These are phyloP conservation scores for Pachymerium ferrugineum DNA, from an alignment of 2,888 invertebrate species.

Conservation along the genomic window DNA sequence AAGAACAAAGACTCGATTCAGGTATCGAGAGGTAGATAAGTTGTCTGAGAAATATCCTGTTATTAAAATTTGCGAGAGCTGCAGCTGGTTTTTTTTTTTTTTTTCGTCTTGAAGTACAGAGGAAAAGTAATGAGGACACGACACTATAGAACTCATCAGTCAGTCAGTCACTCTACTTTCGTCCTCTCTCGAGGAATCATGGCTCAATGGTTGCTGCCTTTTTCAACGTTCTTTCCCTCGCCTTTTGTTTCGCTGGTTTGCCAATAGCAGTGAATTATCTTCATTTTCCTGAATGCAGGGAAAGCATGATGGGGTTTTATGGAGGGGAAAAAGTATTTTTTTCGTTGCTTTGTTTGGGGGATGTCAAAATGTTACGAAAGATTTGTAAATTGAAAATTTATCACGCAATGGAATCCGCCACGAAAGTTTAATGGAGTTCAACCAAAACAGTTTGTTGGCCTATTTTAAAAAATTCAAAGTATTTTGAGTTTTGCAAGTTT, in stretches of 20 bases:
- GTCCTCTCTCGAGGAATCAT: not conserved
- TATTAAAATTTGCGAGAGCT: not conserved
- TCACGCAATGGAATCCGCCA: too few relatives aligned
- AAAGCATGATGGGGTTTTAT: not conserved
- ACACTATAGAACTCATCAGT: not conserved
- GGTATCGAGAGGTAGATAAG: conserved; percentile 2
- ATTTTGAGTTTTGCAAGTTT: too few relatives aligned
- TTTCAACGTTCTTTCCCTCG: not conserved
- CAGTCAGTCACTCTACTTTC: not conserved
- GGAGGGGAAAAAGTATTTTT: not conserved
- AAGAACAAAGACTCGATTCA: conserved; percentile 5
- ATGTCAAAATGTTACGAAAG: not conserved
- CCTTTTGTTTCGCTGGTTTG: too few relatives aligned
- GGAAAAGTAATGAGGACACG: not conserved
- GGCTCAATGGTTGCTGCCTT: not conserved
- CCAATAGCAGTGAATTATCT: not conserved
- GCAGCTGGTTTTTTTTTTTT: not conserved
- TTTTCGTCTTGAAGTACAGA: too few relatives aligned
- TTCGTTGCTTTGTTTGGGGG: not conserved
- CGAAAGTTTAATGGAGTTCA: too few relatives aligned
- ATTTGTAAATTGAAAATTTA: too few relatives aligned
- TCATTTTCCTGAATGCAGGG: conserved; percentile 1
- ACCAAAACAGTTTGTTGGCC: too few relatives aligned
- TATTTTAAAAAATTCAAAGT: too few relatives aligned
- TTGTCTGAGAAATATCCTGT: not conserved